phyloP scores from a whole-genome alignment of 2,797 vertebrate species.

The Pseudochirops cupreus region DNA sequence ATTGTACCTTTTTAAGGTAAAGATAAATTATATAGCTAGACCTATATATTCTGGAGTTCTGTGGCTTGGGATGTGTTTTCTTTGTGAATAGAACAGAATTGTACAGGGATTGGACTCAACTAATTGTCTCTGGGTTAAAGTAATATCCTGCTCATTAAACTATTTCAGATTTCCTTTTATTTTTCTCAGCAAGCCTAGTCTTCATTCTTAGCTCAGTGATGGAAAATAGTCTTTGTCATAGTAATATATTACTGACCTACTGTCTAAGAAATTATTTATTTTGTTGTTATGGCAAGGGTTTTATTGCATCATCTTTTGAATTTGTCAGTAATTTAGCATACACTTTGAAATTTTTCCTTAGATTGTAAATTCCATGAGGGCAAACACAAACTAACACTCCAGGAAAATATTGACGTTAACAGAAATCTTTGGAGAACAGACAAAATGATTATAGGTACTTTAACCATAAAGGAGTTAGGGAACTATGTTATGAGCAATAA shows the following conservation, averaged over 20 bases:
- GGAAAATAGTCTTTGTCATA: neutral
- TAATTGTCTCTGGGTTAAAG: neutral
- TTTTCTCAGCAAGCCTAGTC: neutral
- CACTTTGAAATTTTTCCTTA: neutral
- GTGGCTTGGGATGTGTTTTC: neutral
- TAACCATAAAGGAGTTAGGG: neutral
- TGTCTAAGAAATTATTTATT: neutral
- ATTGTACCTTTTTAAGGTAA: neutral
- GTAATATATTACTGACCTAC: neutral
- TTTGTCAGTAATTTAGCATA: neutral
- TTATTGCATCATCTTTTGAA: neutral
- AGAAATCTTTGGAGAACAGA: too few relatives aligned
- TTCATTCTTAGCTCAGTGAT: neutral
- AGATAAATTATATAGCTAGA: neutral
- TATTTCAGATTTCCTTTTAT: neutral
- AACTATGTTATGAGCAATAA: neutral
- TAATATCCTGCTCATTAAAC: neutral
- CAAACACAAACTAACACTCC: neutral
- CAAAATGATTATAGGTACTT: neutral
- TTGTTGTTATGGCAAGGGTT: neutral
- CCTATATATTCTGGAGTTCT: neutral
- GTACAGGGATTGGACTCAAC: neutral
- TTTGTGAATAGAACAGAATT: neutral
- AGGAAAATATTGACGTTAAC: neutral
- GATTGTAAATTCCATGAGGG: neutral